Percentiles rank a stretch among this genome's conserved stretches.
These are phyloP conservation scores for Ashinkailepas kermadecensis DNA, from an alignment of 2,888 invertebrate species.

Conservation along the genomic window DNA sequence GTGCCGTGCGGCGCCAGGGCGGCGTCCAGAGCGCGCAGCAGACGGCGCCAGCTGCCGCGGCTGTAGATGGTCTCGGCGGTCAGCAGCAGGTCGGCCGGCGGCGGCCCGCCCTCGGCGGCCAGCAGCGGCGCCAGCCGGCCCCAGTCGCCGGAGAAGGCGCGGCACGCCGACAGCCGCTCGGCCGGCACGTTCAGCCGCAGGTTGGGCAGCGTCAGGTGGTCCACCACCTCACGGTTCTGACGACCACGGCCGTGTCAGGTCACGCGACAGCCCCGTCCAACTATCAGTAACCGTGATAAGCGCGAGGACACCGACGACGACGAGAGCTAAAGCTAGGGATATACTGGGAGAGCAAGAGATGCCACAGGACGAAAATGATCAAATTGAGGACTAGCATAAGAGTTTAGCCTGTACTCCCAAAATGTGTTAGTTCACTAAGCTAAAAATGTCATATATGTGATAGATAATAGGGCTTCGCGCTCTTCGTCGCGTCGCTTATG, in stretches of 20 bases:
- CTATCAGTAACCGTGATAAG: no score
- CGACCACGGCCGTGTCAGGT: slow-evolving; percentile 26
- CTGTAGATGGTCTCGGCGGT: slow-evolving; percentile 89
- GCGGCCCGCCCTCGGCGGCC: neutral
- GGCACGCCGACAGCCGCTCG: slow-evolving; percentile 31
- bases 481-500: no score
- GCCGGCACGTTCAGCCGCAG: slow-evolving; percentile 54
- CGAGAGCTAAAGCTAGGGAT: no score
- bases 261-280: neutral
- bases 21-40: slow-evolving; percentile 59
- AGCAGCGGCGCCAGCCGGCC: slow-evolving; percentile 46
- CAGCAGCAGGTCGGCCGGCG: slow-evolving; percentile 60
- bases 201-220: slow-evolving; percentile 73
- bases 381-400: no score
- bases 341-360: no score
- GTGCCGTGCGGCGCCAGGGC: slow-evolving; percentile 55
- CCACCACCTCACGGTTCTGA: slow-evolving; percentile 77
- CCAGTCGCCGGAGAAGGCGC: slow-evolving; percentile 67
- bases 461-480: no score
- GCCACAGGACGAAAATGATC: no score
- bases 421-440: no score
- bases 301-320: no score
- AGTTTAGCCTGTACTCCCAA: no score
- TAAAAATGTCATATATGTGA: no score
- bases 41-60: slow-evolving; percentile 63